phyloP scores from a whole-genome alignment of 2,113 vertebrate species.

The Erinaceus europaeus region DNA sequence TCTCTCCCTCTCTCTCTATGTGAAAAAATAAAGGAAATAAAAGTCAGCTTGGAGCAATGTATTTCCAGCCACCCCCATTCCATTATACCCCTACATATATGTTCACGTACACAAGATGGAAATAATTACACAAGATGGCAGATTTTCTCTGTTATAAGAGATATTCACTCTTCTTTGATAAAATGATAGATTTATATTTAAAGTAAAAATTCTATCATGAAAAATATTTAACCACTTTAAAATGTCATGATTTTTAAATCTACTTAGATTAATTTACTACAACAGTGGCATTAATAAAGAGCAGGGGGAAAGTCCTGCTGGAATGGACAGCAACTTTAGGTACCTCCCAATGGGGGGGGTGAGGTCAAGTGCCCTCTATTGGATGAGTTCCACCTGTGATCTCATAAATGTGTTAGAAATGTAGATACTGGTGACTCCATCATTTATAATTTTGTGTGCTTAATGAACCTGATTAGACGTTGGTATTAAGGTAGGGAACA shows the following conservation, averaged over 20 bases:
- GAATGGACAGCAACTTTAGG: not conserved
- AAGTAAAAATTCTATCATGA: slow-evolving; percentile 1
- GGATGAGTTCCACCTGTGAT: too few species aligned
- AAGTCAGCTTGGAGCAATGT: too few species aligned
- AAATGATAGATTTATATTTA: slow-evolving; percentile 19
- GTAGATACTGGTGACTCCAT: not conserved
- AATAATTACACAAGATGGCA: too few species aligned
- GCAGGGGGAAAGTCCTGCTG: not conserved
- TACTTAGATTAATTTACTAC: not conserved
- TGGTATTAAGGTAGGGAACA: not conserved
- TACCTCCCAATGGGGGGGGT: not conserved
- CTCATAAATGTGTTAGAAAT: not conserved
- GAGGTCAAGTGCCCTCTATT: too few species aligned
- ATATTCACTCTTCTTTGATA: not conserved
- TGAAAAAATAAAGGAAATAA: too few species aligned
- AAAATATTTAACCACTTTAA: not conserved
- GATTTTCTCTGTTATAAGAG: not conserved
- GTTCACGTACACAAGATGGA: too few species aligned
- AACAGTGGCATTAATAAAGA: not conserved
- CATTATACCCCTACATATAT: too few species aligned
- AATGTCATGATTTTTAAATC: slow-evolving; percentile 6
- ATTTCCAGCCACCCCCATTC: too few species aligned
- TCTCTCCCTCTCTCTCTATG: too few species aligned
- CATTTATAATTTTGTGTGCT: not conserved
- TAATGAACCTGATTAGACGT: not conserved